Conservation (phyloP, 2,797 vertebrate genomes). For the Paratrypauchen microcephalus region DNA sequence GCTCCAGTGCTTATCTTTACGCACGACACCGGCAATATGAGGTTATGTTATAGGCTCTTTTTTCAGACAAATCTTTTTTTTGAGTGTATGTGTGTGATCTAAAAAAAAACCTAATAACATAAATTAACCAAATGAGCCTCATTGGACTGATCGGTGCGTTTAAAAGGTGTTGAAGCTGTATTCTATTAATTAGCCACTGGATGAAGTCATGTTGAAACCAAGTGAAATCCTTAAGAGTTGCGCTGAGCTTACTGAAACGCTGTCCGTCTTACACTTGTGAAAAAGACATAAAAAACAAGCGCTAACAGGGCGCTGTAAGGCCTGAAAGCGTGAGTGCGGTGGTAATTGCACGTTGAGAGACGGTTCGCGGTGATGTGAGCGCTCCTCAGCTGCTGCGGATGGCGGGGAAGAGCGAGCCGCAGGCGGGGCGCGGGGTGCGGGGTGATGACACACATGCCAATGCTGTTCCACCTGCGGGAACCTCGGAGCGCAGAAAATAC, state of each 20-base stretch:
- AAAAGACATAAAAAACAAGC: slow-evolving; percentile 37
- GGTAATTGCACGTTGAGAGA: slow-evolving; percentile 74
- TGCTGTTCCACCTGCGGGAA: slow-evolving; percentile 85
- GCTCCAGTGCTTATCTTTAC: background rate
- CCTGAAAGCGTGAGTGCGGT: slow-evolving; percentile 29
- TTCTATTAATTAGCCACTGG: slow-evolving; percentile 34
- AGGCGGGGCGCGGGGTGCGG: slow-evolving; percentile 65
- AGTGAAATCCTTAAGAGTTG: slow-evolving; percentile 27
- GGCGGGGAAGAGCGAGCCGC: slow-evolving; percentile 36
- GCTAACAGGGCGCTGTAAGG: slow-evolving; percentile 30
- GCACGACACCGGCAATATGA: background rate
- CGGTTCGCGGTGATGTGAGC: slow-evolving; percentile 58
- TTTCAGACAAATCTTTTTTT: no score
- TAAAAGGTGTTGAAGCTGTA: background rate
- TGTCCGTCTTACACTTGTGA: slow-evolving; percentile 48
- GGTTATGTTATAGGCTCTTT: no score
- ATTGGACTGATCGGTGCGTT: background rate
- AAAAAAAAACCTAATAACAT: no score
- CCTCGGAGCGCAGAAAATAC: slow-evolving; percentile 75
- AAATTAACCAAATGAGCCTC: no score
- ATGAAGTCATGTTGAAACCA: slow-evolving; percentile 40
- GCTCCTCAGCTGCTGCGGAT: slow-evolving; percentile 55
- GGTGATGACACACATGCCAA: slow-evolving; percentile 87
- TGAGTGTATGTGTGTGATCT: no score
- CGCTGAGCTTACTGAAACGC: slow-evolving; percentile 48